Base-by-base conservation (phyloP, 1,140 invertebrate genomes). In the Phenacoccus solenopsis region DNA sequence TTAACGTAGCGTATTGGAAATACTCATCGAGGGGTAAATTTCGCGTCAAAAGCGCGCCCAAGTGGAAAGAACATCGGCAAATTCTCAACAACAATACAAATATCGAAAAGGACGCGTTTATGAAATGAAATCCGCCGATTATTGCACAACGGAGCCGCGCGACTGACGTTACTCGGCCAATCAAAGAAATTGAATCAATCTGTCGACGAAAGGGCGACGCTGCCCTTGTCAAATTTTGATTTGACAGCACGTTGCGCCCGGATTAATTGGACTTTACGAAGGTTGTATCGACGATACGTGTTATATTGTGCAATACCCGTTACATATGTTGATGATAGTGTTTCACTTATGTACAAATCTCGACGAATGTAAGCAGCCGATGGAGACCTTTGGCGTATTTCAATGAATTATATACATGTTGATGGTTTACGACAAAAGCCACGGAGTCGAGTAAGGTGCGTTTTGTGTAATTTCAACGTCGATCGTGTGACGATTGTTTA, bases 131-230 rank as follows among this genome's bases (percentile, higher is more conserved):
- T 49, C 38, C 30, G 38, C 12, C 38, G 38, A 49, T 49, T 49
- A 49, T 49, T 49, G 38, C 38, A 49, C 38, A 49, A 49, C 38
- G 5, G n/a, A n/a, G 20, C 4, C 16, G 38, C 20, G 16, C n/a
- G 38, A 16, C 38, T 49, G 38, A 49, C 38, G 38, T 49, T 49
- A 49, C 38, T 49, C 20, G 13, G 13, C 5, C 38, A 49, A 49
- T 49, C 38, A 49, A 49, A 49, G 38, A 49, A 49, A 49, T 49
- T 49, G 38, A 49, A 49, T 49, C 38, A 49, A 49, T 49, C 38
- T 49, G 38, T 49, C 38, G 38, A 16, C 38, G n/a, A 49, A n/a
- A 49, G 38, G 38, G 38, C 38, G 38, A 49, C 13, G 5, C 38
- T 10, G 38, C 38, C 38, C 38, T 49, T 49, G 38, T 49, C 38